A percentile compares a stretch with the other conserved stretches of the same genome.
Conservation (phyloP, 2,113 vertebrate genomes). For the Microtus oregoni region DNA sequence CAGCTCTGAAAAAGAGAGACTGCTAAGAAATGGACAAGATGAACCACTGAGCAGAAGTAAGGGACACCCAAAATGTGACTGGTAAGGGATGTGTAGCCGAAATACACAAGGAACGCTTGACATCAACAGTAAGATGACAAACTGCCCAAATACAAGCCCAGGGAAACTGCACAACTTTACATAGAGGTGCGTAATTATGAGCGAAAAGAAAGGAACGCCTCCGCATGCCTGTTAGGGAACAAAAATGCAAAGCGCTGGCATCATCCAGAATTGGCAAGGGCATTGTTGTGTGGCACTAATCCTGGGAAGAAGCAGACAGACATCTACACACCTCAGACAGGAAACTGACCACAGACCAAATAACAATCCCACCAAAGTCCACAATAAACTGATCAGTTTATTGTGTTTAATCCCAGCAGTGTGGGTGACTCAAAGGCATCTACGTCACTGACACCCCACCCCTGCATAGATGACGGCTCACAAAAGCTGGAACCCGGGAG, state of each 20-base stretch:
- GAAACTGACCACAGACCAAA: not conserved
- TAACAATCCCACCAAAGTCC: not conserved
- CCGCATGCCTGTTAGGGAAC: not conserved
- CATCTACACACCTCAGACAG: not conserved
- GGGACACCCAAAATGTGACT: not conserved
- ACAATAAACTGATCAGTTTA: not conserved
- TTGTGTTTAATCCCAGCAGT: not conserved
- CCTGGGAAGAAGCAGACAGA: not conserved
- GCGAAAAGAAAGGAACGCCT: too few species aligned
- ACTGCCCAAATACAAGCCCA: not conserved
- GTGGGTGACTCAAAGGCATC: not conserved
- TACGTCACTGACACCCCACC: not conserved
- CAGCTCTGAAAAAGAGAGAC: not conserved
- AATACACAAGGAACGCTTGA: constrained; percentile 4
- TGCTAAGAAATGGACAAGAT: not conserved
- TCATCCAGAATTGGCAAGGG: not conserved
- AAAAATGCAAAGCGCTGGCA: not conserved
- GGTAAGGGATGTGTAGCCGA: not conserved
- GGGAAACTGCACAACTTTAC: not conserved
- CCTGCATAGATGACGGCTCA: not conserved
- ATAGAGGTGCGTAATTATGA: not conserved
- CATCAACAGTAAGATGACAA: not conserved
- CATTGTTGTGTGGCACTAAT: not conserved
- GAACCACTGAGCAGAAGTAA: not conserved
- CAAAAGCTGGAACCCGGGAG: not conserved